Evolutionary conservation across 2,888 invertebrate genomes (phyloP).

Genomic region (Gymnoscelis rufifasciata): DNA sequence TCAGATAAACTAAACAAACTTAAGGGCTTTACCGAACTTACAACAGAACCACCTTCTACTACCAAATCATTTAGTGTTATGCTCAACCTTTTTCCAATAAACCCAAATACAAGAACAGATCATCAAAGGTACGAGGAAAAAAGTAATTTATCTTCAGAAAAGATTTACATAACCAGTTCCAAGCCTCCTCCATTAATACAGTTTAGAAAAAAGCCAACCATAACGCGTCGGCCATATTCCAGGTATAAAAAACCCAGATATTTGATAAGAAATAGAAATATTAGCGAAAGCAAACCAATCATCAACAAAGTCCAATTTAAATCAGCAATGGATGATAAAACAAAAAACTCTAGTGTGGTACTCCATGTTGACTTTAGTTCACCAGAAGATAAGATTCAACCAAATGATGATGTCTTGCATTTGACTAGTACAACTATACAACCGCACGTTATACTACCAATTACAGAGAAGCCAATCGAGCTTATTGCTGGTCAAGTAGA

Average conservation of each 20-base stretch:
- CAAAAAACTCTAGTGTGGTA: conserved; percentile 75
- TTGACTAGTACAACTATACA: conserved; percentile 29
- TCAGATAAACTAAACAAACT: conserved; percentile 18
- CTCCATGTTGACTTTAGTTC: conserved; percentile 83
- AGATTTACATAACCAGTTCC: conserved; percentile 60
- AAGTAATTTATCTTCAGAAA: conserved; percentile 36
- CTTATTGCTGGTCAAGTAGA: conserved; percentile 54
- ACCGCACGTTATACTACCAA: conserved; percentile 32
- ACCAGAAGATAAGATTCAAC: conserved; percentile 32
- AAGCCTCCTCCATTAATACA: conserved; percentile 55
- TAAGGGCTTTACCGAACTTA: conserved; percentile 28
- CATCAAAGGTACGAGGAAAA: conserved; percentile 42
- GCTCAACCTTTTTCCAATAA: conserved; percentile 81
- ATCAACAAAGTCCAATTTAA: conserved; percentile 12
- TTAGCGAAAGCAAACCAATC: conserved; percentile 14
- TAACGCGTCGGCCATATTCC: conserved; percentile 40
- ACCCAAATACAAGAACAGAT: conserved; percentile 35
- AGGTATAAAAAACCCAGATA: conserved; percentile 37
- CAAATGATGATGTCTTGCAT: conserved; percentile 9
- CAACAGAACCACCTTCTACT: conserved; percentile 32
- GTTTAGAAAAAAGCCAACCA: conserved; percentile 56
- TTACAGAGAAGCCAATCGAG: conserved; percentile 41
- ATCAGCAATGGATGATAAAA: conserved; percentile 19
- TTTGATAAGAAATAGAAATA: conserved; percentile 22
- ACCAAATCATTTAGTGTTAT: conserved; percentile 81